Percentiles rank a stretch among this genome's conserved stretches.
Evolutionary conservation across 2,797 vertebrate genomes (phyloP).

Genomic region (Ctenosaura bakeri): DNA sequence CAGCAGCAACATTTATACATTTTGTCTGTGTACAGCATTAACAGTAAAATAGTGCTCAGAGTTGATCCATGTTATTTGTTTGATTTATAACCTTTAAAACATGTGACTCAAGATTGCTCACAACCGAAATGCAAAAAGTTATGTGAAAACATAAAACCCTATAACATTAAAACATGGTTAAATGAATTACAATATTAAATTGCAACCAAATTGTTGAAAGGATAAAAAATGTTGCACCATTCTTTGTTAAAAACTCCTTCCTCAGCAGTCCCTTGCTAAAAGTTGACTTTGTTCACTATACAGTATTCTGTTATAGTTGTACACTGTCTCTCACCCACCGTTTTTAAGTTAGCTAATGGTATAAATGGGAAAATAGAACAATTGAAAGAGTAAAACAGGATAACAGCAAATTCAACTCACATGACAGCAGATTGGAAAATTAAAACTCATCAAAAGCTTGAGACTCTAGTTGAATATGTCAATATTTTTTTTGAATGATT

Average conservation of each 20-base stretch:
- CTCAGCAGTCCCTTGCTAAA: too few species aligned
- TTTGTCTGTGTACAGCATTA: background rate
- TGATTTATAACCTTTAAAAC: too few species aligned
- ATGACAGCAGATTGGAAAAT: background rate
- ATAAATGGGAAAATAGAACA: background rate
- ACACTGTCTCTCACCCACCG: background rate
- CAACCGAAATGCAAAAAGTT: too few species aligned
- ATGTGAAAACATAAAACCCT: too few species aligned
- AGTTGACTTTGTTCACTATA: too few species aligned
- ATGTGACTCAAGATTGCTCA: too few species aligned
- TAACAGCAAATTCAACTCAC: background rate
- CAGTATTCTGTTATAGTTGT: background rate
- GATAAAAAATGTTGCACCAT: too few species aligned
- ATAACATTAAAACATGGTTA: too few species aligned
- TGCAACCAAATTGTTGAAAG: too few species aligned
- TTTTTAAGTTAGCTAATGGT: background rate
- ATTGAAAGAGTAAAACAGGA: background rate
- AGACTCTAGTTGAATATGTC: background rate
- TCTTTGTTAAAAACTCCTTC: too few species aligned
- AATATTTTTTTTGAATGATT: background rate
- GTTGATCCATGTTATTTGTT: too few species aligned
- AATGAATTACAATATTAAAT: too few species aligned
- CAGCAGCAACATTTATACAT: background rate
- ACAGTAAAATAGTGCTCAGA: background rate
- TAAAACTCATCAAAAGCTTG: background rate